Percentiles rank a stretch among this genome's conserved stretches.
Conservation (phyloP, 2,797 vertebrate genomes). For the Myotis vivesi region DNA sequence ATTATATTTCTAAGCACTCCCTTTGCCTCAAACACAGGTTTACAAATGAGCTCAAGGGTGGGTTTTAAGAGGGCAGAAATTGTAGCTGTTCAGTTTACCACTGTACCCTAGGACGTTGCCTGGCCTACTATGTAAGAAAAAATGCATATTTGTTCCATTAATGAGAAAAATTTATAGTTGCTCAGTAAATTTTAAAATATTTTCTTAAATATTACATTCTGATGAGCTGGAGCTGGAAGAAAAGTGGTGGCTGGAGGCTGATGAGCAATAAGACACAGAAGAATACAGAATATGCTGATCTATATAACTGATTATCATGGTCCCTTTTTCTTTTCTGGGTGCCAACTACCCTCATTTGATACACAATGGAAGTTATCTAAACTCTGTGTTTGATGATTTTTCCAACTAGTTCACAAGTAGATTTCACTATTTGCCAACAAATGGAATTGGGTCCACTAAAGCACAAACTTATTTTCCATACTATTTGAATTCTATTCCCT, state of each 20-base stretch:
- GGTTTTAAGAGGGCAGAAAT: conserved; percentile 9
- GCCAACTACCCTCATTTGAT: background rate
- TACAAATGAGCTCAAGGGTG: background rate
- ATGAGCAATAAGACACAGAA: background rate
- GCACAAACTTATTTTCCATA: background rate
- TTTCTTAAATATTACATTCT: conserved; percentile 46
- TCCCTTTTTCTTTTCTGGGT: background rate
- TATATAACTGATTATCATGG: background rate
- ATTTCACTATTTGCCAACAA: conserved; percentile 3
- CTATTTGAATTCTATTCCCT: conserved; percentile 7
- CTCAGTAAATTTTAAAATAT: conserved; percentile 43
- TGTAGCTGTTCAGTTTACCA: background rate
- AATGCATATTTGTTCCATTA: conserved; percentile 40
- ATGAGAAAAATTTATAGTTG: conserved; percentile 22
- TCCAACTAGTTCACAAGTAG: background rate
- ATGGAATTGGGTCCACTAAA: background rate
- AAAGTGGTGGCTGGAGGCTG: background rate
- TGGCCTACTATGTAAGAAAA: background rate
- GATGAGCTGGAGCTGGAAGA: background rate
- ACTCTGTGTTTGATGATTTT: conserved; percentile 21
- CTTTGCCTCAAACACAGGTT: background rate
- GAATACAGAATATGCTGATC: background rate
- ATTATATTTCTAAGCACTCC: background rate
- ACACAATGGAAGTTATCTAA: background rate
- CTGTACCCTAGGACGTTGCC: background rate